Evolutionary conservation across 2,113 vertebrate genomes (phyloP).

Genomic region (Plecotus auritus): DNA sequence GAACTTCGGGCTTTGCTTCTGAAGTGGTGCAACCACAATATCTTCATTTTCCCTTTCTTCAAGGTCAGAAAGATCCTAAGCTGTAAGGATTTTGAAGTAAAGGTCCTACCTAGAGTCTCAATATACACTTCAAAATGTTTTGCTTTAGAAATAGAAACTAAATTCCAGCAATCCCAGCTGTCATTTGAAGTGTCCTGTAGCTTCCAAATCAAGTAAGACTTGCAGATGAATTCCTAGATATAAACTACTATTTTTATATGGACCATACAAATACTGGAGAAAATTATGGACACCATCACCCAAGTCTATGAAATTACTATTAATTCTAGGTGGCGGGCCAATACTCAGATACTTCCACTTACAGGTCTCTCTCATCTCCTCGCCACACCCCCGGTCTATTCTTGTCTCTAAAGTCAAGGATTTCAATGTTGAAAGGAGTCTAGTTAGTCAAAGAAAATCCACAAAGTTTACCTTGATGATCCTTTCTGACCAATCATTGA

Average conservation of each 20-base stretch:
- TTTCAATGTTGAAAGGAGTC: neutral
- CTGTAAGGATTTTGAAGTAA: slow-evolving; percentile 64
- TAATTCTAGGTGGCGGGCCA: neutral
- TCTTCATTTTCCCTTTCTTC: slow-evolving; percentile 50
- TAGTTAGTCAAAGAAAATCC: neutral
- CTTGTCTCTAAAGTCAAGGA: neutral
- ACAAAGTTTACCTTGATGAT: slow-evolving; percentile 79
- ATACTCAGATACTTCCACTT: neutral
- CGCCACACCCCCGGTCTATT: too few species aligned
- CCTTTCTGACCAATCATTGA: slow-evolving; percentile 83
- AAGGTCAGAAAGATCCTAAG: slow-evolving; percentile 80
- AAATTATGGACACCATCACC: neutral
- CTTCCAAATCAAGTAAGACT: neutral
- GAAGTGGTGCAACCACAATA: neutral
- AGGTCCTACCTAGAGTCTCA: neutral
- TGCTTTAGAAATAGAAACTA: neutral
- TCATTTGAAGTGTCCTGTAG: neutral
- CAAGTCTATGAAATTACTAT: neutral
- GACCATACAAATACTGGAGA: neutral
- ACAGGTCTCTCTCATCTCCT: too few species aligned
- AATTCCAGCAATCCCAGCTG: neutral
- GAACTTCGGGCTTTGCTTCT: slow-evolving; percentile 70
- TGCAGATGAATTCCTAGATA: neutral
- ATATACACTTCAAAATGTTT: neutral
- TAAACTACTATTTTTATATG: neutral